Percentiles rank a stretch among this genome's conserved stretches.
phyloP scores from a whole-genome alignment of 1,140 invertebrate species.

The Drosophila gunungcola region DNA sequence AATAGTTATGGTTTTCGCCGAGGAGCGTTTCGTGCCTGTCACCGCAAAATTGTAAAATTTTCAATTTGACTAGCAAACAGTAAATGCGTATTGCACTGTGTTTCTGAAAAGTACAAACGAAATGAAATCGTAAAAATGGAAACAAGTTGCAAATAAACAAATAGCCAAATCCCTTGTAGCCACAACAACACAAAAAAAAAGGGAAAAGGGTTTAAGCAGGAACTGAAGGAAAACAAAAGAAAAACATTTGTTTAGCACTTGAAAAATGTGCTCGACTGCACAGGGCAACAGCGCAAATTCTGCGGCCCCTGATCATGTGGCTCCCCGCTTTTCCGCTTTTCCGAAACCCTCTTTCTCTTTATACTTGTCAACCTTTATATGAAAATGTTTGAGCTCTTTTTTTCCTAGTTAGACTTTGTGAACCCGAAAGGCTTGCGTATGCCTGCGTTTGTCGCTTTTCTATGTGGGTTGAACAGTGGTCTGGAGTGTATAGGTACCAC shows the following conservation, averaged over 20 bases:
- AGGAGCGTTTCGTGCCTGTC: constrained; percentile 22
- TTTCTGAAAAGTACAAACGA: constrained; percentile 13
- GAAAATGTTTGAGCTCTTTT: constrained; percentile 46
- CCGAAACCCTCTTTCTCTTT: constrained; percentile 6
- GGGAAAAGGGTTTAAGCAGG: constrained; percentile 24
- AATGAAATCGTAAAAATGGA: constrained; percentile 44
- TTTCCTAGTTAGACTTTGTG: constrained; percentile 18
- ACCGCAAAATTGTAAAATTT: constrained; percentile 24
- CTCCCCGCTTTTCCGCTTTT: constrained; percentile 3
- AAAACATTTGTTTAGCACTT: constrained; percentile 63
- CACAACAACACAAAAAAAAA: constrained; percentile 8
- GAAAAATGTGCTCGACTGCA: constrained; percentile 61
- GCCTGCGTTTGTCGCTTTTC: constrained; percentile 23
- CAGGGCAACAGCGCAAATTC: constrained; percentile 33
- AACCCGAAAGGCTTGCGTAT: constrained; percentile 18
- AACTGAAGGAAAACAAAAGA: constrained; percentile 34
- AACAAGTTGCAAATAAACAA: constrained; percentile 43
- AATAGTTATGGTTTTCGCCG: constrained; percentile 20
- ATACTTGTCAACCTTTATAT: constrained; percentile 56
- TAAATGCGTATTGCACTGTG: constrained; percentile 8
- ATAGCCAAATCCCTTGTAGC: constrained; percentile 32
- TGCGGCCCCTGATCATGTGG: constrained; percentile 44
- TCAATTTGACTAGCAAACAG: constrained; percentile 22
- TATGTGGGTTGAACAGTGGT: constrained; percentile 23
- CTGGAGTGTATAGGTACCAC: too few relatives aligned